Percentiles rank a stretch among this genome's conserved stretches.
Evolutionary conservation across 2,113 vertebrate genomes (phyloP).

Genomic region (Recurvirostra avosetta): DNA sequence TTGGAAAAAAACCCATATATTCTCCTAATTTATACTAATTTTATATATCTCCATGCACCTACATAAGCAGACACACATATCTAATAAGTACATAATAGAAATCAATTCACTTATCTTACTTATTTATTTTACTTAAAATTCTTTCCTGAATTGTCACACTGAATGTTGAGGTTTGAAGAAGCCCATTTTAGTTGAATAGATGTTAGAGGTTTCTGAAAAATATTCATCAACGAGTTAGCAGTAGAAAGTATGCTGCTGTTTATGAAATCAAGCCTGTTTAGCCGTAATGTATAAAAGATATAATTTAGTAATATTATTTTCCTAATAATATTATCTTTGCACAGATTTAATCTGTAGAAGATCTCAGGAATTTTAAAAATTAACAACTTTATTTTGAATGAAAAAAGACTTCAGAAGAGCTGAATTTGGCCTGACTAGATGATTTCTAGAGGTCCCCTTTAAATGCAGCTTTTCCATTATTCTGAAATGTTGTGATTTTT

Average conservation of each 20-base stretch:
- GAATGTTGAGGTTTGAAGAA: neutral
- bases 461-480: neutral
- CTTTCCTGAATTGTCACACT: neutral
- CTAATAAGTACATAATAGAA: neutral
- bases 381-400: neutral
- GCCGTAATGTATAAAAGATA: neutral
- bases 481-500: neutral
- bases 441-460: neutral
- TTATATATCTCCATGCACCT: neutral
- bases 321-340: too few species aligned
- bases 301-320: neutral
- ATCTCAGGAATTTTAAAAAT: neutral
- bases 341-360: neutral
- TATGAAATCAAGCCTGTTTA: neutral
- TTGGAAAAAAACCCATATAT: neutral
- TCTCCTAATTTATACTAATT: neutral
- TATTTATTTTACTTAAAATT: neutral
- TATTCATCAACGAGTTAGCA: neutral
- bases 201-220: neutral
- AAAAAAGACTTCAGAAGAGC: neutral
- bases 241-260: neutral
- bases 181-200: neutral
- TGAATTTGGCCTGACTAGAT: neutral
- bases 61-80: neutral
- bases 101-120: neutral